Base-by-base conservation (phyloP, 1,140 invertebrate genomes). In the Hyphantria cunea region DNA sequence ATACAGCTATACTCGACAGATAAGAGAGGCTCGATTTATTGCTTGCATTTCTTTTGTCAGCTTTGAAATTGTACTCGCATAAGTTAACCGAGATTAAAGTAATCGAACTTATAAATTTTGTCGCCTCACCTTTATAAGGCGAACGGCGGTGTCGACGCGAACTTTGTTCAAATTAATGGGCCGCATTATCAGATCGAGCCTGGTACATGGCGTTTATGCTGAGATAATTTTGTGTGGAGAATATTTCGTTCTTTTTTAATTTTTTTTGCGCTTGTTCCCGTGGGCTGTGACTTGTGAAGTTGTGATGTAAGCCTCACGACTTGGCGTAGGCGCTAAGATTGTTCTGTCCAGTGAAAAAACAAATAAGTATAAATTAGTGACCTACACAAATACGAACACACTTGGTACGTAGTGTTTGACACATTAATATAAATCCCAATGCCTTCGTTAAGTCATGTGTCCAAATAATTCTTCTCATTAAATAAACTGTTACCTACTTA, bases 71-170 rank as follows among this genome's bases (percentile, higher is more conserved):
- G 86, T 89, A 90, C 82, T 86, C 88, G 86, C 86, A 90, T 90
- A 90, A 89, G 86, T 90, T 89, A 90, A 76, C 79, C 81, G 80
- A 90, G 88, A 90, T 90, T 89, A 90, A 90, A 90, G 84, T 90
- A 90, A 90, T 90, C 88, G 88, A 90, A 90, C 88, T 89, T 90
- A 90, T 90, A 90, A 90, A 90, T 90, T 90, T 89, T 89, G 88
- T 89, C 88, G 82, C 78, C 85, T 90, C 87, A 90, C 84, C 86
- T 90, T 80, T 90, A 86, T 84, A 88, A 80, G 84, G 83, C 77
- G 77, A 74, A 81, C 78, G 80, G 75, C 80, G 80, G 76, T 86
- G 86, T 86, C 86, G 88, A 89, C 86, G 88, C 84, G 81, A 85
- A 90, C 87, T 87, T 84, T 85, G 85, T 84, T 83, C 85, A 86